Base-by-base conservation (phyloP, 2,113 vertebrate genomes). In the Bolborhynchus lineola region DNA sequence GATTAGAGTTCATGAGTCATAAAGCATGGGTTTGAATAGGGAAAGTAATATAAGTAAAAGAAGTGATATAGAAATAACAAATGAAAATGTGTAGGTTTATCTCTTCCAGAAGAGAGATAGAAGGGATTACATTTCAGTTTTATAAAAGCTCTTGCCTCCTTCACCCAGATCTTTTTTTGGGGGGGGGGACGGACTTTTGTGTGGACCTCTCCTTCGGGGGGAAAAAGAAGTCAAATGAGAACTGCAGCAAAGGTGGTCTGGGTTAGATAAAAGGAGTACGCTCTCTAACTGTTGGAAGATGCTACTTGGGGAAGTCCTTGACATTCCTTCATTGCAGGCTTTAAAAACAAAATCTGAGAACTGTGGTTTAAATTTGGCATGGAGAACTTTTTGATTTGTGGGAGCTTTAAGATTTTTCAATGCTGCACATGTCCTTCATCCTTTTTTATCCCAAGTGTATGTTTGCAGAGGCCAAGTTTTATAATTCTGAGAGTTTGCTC, bases 341-440 rank as follows among this genome's bases (percentile, higher is more conserved):
- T 86, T 77, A 65, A 62, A 90, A 85, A 52, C 3, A 24, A 79
- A 55, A 49, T 44, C 5, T 0, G 0, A 53, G 65, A 84, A 20
- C 21, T 74, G 2, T 0, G 0, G 13, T 23, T 89, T 68, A 49
- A 78, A 49, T 37, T 50, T 9, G 4, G 4, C 4, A 0, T 67
- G 16, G 17, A 6, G 59, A 55, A 8, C 41, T 29, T 65, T 28
- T 63, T 78, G 13, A 49, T 63, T 70, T 78, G 8, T 52, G 21
- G 33, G 16, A 49, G 13, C 41, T 70, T 12, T 37, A 70, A 68
- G 35, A 9, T 63, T 84, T 91, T 85, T 75, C 1, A 3, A 0
- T 87, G 52, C 24, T 69, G 11, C 6, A 5, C 4, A 0, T 65
- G 3, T 37, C 16, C 5, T 68, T 11, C 68, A 23, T 71, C 16